Evolutionary conservation across 2,797 vertebrate genomes (phyloP).

Genomic region (Coccyzus lansbergi): DNA sequence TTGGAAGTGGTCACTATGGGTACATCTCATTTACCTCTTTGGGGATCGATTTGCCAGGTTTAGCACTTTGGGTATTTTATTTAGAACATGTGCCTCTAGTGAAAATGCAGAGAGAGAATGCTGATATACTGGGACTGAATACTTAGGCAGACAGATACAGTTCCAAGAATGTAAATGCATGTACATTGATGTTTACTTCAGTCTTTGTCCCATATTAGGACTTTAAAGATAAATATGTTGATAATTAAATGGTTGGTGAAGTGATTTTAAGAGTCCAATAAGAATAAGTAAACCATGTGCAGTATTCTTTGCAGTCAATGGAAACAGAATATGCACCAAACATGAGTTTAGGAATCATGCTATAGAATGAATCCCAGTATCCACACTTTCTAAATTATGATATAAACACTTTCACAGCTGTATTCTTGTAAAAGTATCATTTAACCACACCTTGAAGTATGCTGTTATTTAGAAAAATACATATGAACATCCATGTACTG

Average conservation of each 20-base stretch:
- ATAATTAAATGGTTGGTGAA: neutral
- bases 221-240: neutral
- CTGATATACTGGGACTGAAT: neutral
- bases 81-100: neutral
- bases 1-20: neutral
- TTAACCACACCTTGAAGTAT: neutral
- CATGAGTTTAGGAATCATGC: neutral
- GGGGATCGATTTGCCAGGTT: neutral
- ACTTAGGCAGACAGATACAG: rapidly evolving
- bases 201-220: neutral
- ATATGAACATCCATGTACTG: neutral
- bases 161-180: neutral
- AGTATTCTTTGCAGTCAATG: neutral
- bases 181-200: neutral
- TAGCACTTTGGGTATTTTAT: neutral
- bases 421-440: neutral
- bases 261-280: neutral
- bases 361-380: neutral
- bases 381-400: neutral
- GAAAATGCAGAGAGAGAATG: neutral
- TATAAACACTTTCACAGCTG: neutral
- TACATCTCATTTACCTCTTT: neutral
- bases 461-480: neutral
- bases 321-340: neutral
- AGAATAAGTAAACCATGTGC: neutral